Evolutionary conservation across 2,888 invertebrate species (phyloP).

Genomic region (Synanthedon myopaeformis): DNA sequence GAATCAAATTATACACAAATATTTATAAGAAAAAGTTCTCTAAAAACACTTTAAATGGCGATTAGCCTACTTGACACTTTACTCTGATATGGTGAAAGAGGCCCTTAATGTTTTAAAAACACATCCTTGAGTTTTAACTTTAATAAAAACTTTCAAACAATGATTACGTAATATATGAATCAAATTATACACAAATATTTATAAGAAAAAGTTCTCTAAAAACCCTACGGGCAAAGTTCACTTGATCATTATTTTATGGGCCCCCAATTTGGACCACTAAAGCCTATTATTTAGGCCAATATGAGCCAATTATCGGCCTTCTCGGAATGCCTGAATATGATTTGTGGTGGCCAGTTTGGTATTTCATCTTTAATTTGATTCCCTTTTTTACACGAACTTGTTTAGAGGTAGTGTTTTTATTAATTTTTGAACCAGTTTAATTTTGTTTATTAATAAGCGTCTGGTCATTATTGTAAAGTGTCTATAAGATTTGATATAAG

Average conservation of each 20-base stretch:
- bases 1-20: neutral
- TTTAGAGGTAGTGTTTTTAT: neutral
- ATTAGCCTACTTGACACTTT: no score
- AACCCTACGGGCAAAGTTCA: slow-evolving; percentile 17
- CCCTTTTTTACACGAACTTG: slow-evolving; percentile 2
- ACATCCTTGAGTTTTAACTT: no score
- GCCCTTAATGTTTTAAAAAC: no score
- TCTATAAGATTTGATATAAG: no score
- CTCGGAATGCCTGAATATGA: slow-evolving; percentile 19
- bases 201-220: neutral
- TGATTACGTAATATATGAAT: neutral
- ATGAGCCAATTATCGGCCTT: slow-evolving; percentile 33
- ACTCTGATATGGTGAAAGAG: no score
- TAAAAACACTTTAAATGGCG: no score
- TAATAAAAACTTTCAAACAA: no score
- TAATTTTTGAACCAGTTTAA: neutral
- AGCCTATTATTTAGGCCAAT: slow-evolving; percentile 48
- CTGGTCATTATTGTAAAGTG: no score
- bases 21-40: neutral
- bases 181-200: neutral
- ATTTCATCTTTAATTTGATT: slow-evolving; percentile 6
- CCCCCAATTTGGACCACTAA: slow-evolving; percentile 45
- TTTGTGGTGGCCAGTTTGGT: slow-evolving; percentile 14
- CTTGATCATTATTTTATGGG: slow-evolving; percentile 61
- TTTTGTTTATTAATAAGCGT: neutral